Evolutionary conservation across 2,888 invertebrate genomes (phyloP).

Genomic region (Hyposoter didymator): DNA sequence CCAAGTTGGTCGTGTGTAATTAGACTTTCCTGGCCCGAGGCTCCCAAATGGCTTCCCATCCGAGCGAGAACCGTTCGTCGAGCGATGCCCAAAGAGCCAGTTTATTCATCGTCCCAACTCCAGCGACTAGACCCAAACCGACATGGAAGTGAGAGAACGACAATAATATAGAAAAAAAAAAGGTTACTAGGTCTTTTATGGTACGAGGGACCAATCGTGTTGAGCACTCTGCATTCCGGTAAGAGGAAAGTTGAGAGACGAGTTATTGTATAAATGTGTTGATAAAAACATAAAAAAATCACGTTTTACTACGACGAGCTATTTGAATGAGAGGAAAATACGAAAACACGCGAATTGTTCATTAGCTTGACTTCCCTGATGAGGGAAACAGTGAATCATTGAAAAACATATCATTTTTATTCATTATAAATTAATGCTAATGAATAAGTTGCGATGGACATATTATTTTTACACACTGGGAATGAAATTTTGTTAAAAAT

Average conservation of each 20-base stretch:
- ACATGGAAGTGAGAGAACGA: constrained; percentile 16
- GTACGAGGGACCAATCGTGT: neutral
- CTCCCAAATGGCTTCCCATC: constrained; percentile 56
- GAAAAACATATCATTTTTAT: neutral
- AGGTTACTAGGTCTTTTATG: constrained; percentile 8
- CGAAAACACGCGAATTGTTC: neutral
- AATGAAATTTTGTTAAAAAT: too few relatives aligned
- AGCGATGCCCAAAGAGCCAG: constrained; percentile 33
- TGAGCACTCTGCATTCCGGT: constrained; percentile 16
- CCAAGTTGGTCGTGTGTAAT: constrained; percentile 40
- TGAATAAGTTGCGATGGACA: neutral
- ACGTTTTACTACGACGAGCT: neutral
- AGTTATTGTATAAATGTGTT: too few relatives aligned
- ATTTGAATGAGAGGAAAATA: neutral
- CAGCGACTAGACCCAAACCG: constrained; percentile 34
- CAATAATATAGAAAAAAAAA: constrained; percentile 9
- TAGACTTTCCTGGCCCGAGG: constrained; percentile 65
- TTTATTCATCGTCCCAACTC: constrained; percentile 26
- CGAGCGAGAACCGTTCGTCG: constrained; percentile 46
- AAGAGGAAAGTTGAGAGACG: neutral
- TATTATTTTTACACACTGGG: neutral
- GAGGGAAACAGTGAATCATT: neutral
- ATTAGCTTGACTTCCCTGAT: neutral
- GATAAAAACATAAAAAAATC: neutral
- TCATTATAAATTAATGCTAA: neutral